Conservation (phyloP, 2,888 invertebrate species). For the Fissipunctia ypsillon region DNA sequence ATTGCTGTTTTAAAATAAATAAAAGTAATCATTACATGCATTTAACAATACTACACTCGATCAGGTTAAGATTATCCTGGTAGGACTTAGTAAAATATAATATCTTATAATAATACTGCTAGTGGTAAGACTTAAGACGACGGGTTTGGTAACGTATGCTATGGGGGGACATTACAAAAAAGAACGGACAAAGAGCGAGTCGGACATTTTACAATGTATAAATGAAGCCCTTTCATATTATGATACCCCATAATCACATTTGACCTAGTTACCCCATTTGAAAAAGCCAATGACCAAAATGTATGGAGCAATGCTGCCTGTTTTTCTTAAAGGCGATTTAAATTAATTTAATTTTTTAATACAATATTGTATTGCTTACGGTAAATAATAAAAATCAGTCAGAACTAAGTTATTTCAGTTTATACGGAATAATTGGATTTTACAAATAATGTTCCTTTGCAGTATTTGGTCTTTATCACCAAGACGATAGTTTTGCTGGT, state of each 20-base stretch:
- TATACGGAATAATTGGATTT: background rate
- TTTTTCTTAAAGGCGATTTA: too few species aligned
- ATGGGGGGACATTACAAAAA: background rate
- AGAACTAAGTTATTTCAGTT: background rate
- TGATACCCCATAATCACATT: background rate
- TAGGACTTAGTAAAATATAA: background rate
- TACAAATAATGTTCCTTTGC: background rate
- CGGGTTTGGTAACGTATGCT: background rate
- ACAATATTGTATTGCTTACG: too few species aligned
- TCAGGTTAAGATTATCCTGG: background rate
- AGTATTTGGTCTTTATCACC: background rate
- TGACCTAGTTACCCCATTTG: background rate
- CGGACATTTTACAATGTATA: background rate
- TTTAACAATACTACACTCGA: background rate
- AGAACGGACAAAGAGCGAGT: background rate
- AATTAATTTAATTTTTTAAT: too few species aligned
- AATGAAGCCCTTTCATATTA: background rate
- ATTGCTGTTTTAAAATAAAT: slow-evolving; percentile 91
- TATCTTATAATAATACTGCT: background rate
- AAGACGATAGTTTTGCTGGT: too few species aligned
- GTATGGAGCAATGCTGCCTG: background rate
- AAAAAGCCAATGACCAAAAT: background rate
- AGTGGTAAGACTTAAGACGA: background rate
- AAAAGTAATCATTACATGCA: slow-evolving; percentile 6
- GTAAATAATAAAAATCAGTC: background rate